Percentiles rank a stretch among this genome's conserved stretches.
Evolutionary conservation across 2,888 invertebrate species (phyloP).

Genomic region (Buathra laborator): DNA sequence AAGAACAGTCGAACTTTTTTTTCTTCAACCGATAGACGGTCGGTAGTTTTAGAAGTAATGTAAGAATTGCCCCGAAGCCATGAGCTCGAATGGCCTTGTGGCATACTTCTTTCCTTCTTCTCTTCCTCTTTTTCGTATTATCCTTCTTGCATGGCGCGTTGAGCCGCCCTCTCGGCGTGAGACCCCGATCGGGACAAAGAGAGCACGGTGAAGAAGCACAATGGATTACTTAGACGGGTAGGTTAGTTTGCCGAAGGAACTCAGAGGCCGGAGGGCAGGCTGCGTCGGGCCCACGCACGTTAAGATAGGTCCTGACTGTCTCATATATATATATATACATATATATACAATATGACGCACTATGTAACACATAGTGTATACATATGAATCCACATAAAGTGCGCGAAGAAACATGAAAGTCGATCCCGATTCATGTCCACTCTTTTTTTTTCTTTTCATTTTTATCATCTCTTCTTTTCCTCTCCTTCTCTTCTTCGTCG

Average conservation of each 20-base stretch:
- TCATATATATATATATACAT: conserved; percentile 39
- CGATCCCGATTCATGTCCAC: conserved; percentile 42
- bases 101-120: conserved; percentile 75
- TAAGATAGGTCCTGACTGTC: conserved; percentile 83
- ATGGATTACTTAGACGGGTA: conserved; percentile 83
- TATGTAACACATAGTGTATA: conserved; percentile 36
- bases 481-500: not conserved
- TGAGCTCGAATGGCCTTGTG: conserved; percentile 80
- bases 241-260: conserved; percentile 83
- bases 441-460: conserved; percentile 22
- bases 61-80: conserved; percentile 75
- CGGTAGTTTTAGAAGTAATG: not conserved
- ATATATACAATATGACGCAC: conserved; percentile 13
- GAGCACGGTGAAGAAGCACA: conserved; percentile 80
- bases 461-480: conserved; percentile 23
- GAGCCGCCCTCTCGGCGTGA: conserved; percentile 77
- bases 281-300: conserved; percentile 79
- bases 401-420: conserved; percentile 48
- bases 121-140: conserved; percentile 66
- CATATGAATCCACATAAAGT: conserved; percentile 48
- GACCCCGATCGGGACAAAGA: conserved; percentile 80
- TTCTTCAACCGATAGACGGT: not conserved
- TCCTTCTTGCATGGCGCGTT: conserved; percentile 71
- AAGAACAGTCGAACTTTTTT: not conserved
- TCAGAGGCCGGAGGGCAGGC: conserved; percentile 74